Conservation (phyloP, 2,888 invertebrate species). For the Zele albiditarsus region DNA sequence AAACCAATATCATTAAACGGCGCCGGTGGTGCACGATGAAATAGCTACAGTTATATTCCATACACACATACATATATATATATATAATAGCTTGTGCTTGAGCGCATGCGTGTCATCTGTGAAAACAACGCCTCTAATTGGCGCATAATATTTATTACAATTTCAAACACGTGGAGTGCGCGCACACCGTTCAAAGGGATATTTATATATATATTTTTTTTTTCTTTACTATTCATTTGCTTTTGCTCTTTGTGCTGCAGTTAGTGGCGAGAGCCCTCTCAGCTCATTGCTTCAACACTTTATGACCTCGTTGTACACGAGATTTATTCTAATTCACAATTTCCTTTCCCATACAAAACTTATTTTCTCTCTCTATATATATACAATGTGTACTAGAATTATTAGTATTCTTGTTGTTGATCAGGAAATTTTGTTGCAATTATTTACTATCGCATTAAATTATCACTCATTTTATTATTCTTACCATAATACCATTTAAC, state of each 20-base stretch:
- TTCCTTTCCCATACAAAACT: conserved; percentile 21
- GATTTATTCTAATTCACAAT: conserved; percentile 52
- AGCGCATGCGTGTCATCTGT: conserved; percentile 65
- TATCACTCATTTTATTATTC: too few species aligned
- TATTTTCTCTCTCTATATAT: conserved; percentile 16
- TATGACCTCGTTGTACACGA: conserved; percentile 56
- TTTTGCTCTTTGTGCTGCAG: conserved; percentile 37
- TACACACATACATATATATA: conserved; percentile 14
- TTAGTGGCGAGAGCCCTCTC: conserved; percentile 39
- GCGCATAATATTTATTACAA: conserved; percentile 67
- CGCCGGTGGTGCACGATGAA: conserved; percentile 50
- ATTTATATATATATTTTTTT: conserved; percentile 38
- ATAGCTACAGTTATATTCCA: conserved; percentile 21
- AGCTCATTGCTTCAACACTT: conserved; percentile 47
- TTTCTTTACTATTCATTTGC: conserved; percentile 19
- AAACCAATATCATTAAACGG: conserved; percentile 65
- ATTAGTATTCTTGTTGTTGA: too few species aligned
- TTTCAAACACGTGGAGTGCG: conserved; percentile 64
- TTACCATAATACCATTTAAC: too few species aligned
- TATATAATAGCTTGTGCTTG: conserved; percentile 22
- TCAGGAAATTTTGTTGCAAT: too few species aligned
- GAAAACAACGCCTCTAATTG: conserved; percentile 67
- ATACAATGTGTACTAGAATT: neutral
- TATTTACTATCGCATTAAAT: too few species aligned
- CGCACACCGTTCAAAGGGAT: conserved; percentile 30